Conservation (phyloP, 2,797 vertebrate genomes). For the Eulemur rubriventer region DNA sequence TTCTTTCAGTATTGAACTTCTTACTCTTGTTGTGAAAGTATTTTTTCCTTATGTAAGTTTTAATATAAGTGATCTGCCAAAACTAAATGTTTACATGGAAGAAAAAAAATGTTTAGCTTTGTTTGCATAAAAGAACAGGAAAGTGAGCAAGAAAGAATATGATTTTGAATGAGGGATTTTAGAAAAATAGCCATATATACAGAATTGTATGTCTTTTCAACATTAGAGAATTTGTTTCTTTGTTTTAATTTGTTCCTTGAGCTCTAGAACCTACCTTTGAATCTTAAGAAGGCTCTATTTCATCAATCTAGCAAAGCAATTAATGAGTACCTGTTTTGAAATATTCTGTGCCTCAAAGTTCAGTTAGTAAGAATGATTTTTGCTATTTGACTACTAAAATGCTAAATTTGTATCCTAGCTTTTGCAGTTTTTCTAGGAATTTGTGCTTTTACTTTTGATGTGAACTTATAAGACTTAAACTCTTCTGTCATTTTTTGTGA, state of each 20-base stretch:
- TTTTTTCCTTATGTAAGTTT: conserved; percentile 4
- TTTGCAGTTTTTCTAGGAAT: background rate
- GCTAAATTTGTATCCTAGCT: background rate
- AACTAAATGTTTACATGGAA: background rate
- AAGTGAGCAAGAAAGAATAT: background rate
- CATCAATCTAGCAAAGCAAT: background rate
- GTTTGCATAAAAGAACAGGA: conserved; percentile 32
- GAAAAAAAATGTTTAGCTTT: conserved; percentile 18
- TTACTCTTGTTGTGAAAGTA: background rate
- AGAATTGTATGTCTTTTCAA: background rate
- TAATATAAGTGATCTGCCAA: conserved; percentile 1
- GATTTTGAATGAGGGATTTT: background rate
- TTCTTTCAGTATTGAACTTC: background rate
- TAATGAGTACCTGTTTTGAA: background rate
- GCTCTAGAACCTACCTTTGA: conserved; percentile 1
- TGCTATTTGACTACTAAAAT: background rate
- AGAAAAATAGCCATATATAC: background rate
- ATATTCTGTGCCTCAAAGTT: background rate
- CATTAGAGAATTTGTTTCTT: background rate
- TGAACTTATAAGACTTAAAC: conserved; percentile 8
- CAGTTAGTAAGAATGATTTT: background rate
- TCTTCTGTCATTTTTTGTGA: conserved; percentile 20
- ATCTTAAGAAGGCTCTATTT: background rate
- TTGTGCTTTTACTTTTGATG: background rate
- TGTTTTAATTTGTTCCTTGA: conserved; percentile 25